Conservation (phyloP, 2,888 invertebrate species). For the Helleia helle region DNA sequence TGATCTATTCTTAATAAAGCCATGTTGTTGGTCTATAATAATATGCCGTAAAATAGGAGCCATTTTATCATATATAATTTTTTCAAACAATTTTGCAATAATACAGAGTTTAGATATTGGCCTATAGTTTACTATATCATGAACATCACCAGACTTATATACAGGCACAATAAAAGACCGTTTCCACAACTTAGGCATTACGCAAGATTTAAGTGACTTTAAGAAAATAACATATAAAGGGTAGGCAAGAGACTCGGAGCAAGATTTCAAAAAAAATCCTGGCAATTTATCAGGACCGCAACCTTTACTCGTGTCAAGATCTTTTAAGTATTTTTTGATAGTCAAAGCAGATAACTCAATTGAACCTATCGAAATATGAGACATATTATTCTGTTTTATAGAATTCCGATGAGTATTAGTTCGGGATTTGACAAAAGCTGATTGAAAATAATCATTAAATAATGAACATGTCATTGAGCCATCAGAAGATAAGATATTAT, state of each 20-base stretch:
- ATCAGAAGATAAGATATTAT: neutral
- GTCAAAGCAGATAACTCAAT: neutral
- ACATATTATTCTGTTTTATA: no score
- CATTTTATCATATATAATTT: conserved; percentile 3
- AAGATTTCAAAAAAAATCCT: conserved; percentile 10
- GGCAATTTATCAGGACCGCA: conserved; percentile 14
- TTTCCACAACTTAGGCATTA: conserved; percentile 13
- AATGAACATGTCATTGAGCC: neutral
- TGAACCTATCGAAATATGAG: no score
- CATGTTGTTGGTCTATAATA: neutral
- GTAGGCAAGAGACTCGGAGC: conserved; percentile 10
- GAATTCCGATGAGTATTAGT: no score
- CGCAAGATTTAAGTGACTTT: conserved; percentile 7
- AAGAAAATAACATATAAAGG: conserved; percentile 12
- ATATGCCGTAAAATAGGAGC: no score
- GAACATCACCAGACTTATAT: conserved; percentile 11
- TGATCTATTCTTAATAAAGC: neutral
- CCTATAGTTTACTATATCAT: conserved; percentile 10
- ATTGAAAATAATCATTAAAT: conserved; percentile 8
- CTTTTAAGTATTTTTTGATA: conserved; percentile 5
- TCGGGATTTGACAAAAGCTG: neutral
- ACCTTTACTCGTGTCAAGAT: conserved; percentile 10
- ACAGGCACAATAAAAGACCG: conserved; percentile 11
- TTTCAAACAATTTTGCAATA: no score
- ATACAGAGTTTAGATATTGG: conserved; percentile 12